phyloP scores from a whole-genome alignment of 2,888 invertebrate species.

The Allygus modestus region DNA sequence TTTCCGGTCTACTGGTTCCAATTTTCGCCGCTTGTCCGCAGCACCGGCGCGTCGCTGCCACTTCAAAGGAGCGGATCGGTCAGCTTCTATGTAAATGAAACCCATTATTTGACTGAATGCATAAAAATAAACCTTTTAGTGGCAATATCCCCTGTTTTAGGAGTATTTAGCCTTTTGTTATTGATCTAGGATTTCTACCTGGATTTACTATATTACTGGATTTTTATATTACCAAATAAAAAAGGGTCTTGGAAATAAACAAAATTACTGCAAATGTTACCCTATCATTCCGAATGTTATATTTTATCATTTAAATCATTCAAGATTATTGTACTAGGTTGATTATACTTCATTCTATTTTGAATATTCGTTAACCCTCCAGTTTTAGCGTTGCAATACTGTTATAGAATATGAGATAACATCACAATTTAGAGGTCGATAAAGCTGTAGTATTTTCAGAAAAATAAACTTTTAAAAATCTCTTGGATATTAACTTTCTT shows the following conservation, averaged over 20 bases:
- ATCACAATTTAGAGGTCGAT: too few relatives aligned
- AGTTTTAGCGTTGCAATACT: too few relatives aligned
- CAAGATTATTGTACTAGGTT: too few relatives aligned
- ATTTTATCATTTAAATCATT: too few relatives aligned
- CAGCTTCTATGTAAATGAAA: slow-evolving; percentile 31
- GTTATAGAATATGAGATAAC: too few relatives aligned
- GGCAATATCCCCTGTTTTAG: neutral
- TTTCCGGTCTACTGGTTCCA: slow-evolving; percentile 35
- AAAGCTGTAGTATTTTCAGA: too few relatives aligned
- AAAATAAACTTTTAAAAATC: too few relatives aligned
- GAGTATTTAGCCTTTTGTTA: neutral
- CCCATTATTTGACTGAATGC: slow-evolving; percentile 2
- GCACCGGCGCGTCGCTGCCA: neutral
- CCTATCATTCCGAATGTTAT: too few relatives aligned
- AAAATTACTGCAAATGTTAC: neutral
- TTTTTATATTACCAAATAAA: too few relatives aligned
- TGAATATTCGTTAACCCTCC: neutral
- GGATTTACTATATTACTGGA: neutral
- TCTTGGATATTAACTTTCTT: too few relatives aligned
- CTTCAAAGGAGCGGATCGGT: slow-evolving; percentile 26
- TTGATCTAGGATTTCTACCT: neutral
- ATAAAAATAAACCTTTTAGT: neutral
- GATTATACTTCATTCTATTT: neutral
- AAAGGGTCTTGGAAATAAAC: neutral
- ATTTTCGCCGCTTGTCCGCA: slow-evolving; percentile 38